Conservation (phyloP, 2,113 vertebrate species). For the Silurus asotus region DNA sequence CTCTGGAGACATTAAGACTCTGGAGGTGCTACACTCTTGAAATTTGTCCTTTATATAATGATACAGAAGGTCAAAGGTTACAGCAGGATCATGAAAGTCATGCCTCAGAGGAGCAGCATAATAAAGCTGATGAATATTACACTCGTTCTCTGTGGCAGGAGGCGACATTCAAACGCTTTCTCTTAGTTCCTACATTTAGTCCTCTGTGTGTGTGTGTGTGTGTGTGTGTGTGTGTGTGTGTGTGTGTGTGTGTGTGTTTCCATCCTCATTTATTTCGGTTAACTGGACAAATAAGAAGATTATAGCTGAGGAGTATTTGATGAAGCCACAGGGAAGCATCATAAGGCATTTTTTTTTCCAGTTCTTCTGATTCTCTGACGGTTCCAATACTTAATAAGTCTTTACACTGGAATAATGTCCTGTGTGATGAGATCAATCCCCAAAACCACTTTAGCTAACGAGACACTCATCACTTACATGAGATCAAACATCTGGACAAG, state of each 20-base stretch:
- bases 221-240: neutral
- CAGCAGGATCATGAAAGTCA: neutral
- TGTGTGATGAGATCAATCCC: neutral
- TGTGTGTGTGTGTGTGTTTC: neutral
- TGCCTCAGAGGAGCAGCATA: neutral
- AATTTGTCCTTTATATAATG: slow-evolving; percentile 3
- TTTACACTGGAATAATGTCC: neutral
- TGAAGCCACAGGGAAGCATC: neutral
- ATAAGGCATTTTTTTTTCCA: neutral
- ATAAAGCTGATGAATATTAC: slow-evolving; percentile 36
- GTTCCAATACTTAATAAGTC: neutral
- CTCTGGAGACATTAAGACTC: neutral
- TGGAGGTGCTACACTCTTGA: neutral
- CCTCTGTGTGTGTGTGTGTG: neutral
- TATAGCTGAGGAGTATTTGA: neutral
- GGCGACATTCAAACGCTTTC: neutral
- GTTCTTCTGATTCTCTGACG: neutral
- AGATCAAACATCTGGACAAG: neutral
- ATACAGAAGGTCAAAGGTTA: neutral
- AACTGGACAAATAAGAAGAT: neutral
- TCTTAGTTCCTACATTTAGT: neutral
- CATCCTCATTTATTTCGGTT: neutral
- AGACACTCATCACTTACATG: neutral
- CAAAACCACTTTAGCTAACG: neutral
- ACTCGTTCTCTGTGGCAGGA: neutral